Evolutionary conservation across 2,797 vertebrate species (phyloP).

Genomic region (Enteromius viviparus): DNA sequence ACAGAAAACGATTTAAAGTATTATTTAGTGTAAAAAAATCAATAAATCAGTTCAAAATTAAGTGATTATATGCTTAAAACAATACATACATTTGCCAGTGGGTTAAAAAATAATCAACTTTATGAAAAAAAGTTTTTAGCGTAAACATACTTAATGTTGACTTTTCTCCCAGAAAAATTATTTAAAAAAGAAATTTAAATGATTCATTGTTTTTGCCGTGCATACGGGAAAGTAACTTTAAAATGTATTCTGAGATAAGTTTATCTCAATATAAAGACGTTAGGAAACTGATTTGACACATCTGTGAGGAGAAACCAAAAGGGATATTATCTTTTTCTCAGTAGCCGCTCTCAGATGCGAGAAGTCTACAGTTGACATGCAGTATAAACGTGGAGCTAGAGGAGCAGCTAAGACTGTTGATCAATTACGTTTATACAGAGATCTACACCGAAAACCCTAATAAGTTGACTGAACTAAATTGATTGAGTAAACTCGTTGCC

Average conservation of each 20-base stretch:
- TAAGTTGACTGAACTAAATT: too few relatives aligned
- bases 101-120: not conserved
- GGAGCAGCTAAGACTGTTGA: not conserved
- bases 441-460: too few relatives aligned
- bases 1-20: not conserved
- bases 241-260: not conserved
- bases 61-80: not conserved
- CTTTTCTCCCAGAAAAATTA: too few relatives aligned
- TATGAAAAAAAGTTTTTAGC: too few relatives aligned
- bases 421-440: not conserved
- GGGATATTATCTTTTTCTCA: not conserved
- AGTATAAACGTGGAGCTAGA: not conserved
- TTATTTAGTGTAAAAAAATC: not conserved
- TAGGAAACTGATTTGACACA: not conserved
- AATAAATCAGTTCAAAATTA: not conserved
- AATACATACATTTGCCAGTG: not conserved
- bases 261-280: not conserved
- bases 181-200: too few relatives aligned
- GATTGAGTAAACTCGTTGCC: too few relatives aligned
- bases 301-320: not conserved
- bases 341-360: not conserved
- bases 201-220: not conserved
- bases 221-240: not conserved
- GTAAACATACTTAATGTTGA: not conserved
- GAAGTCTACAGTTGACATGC: not conserved